Base-by-base conservation (phyloP, 2,113 vertebrate species). In the Eptesicus fuscus region DNA sequence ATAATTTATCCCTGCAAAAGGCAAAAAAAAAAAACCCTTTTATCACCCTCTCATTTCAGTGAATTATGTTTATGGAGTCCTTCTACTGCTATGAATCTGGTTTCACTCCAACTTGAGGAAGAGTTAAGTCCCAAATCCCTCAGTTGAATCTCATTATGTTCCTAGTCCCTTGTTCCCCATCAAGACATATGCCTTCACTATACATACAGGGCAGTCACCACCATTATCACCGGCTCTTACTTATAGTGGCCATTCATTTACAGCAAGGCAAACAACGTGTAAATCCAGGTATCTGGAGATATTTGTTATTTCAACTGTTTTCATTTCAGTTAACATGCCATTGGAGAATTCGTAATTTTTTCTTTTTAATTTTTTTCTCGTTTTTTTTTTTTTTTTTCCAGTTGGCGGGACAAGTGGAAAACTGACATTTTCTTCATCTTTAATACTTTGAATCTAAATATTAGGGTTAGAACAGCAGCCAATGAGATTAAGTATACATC, bases 41-140 rank as follows among this genome's bases (percentile, higher is more conserved):
- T 97, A 98, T 97, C 97, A 97, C 84, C 61, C 80, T 96, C 96
- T 97, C 83, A 84, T 97, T 97, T 97, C 88, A 85, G 83, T 97
- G 97, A 98, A 88, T 98, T 97, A 97, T 93, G 79, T 95, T 97
- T 96, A 97, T 86, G 78, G 95, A 96, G 74, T 97, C 94, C 83
- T 96, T 92, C 92, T 90, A 88, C 80, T 67, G 97, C 87, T 82
- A 32, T 96, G 95, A 97, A 97, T 96, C 91, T 98, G 94, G 61
- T 96, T 96, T 97, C 6, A 6, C 63, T 97, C 92, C 92, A 97
- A 88, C 14, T 4, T 88, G 92, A 96, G 97, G 90, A 95, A 95
- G 83, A 97, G 76, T 63, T 87, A 96, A 93, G 90, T 83, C 94
- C 94, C 95, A 87, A 77, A 96, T 76, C 91, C 51, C 79, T 95